Conservation (phyloP, 2,797 vertebrate genomes). For the Rallus crepitans region DNA sequence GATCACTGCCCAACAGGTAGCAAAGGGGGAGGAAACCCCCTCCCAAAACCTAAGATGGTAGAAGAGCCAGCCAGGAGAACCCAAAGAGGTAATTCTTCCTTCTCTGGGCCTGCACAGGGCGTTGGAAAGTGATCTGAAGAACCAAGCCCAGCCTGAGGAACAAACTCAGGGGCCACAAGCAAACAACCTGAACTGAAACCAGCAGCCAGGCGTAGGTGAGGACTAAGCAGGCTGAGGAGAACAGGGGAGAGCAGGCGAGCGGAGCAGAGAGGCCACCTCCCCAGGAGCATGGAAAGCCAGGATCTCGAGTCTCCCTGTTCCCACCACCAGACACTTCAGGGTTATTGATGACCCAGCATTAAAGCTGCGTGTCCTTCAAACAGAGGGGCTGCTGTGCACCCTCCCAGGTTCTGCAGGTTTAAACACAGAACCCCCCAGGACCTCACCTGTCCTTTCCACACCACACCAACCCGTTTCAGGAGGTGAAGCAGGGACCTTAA, state of each 20-base stretch:
- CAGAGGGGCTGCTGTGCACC: background rate
- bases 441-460: background rate
- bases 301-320: background rate
- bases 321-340: background rate
- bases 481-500: background rate
- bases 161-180: background rate
- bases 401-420: background rate
- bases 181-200: background rate
- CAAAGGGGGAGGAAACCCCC: too few relatives aligned
- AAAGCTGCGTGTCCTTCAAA: background rate
- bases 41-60: too few relatives aligned
- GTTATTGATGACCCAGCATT: background rate
- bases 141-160: background rate
- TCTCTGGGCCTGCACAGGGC: background rate
- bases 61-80: background rate
- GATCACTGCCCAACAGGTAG: fast-evolving
- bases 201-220: background rate
- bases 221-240: background rate
- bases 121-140: background rate
- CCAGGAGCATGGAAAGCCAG: background rate
- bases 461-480: background rate
- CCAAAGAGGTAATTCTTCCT: background rate
- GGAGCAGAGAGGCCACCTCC: background rate
- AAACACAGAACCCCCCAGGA: background rate
- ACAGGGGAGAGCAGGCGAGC: background rate